Base-by-base conservation (phyloP, 2,797 vertebrate species). In the Apodemus agrarius region DNA sequence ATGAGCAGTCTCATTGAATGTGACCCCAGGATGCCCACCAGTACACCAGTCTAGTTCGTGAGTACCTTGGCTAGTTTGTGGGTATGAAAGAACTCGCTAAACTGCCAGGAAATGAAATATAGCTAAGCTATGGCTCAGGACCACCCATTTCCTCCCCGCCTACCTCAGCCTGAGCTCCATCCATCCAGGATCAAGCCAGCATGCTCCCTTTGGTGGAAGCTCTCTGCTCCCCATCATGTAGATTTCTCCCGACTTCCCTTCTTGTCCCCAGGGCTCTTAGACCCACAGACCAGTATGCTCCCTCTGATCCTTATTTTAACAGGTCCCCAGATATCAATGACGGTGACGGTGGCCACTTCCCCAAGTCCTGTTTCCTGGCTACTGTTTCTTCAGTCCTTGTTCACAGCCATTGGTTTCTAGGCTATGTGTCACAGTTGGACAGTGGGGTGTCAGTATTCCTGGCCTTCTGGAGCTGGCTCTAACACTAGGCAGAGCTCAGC, bases 161-260 rank as follows among this genome's bases (percentile, higher is more conserved):
- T 40, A 2, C 37, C 34, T 69, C n/a, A 9, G 7, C 74, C 61
- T 4, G 31, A 88, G 74, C 52, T 21, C 74, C n/a, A 21, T 52
- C 34, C 67, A 7, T 26, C 49, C 43, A 11, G 13, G 17, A 13
- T 19, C 11, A 24, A 26, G 49, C 54, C 6, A 6, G 80, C 82
- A 46, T 3, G 1, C 26, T n/a, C 24, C 2, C 13, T 69, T 43
- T 24, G 0, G 4, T 26, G 4, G 67, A 19, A 54, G 19, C 26
- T 57, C 11, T 0, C 81, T 34, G 26, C 13, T 9, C 59, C 63
- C 31, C 1, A 5, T 59, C 6, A 2, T 0, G 5, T 21, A 40
- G 46, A 84, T 49, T 86, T 89, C 17, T 26, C 10, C 34, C 0
- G 0, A 11, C 31, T 37, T 54, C 40, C 26, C 54, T 8, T 43